Evolutionary conservation across 1,140 invertebrate genomes (phyloP), one percentile per base, ranked within the genome.

Genomic region (Nebria ingens): DNA sequence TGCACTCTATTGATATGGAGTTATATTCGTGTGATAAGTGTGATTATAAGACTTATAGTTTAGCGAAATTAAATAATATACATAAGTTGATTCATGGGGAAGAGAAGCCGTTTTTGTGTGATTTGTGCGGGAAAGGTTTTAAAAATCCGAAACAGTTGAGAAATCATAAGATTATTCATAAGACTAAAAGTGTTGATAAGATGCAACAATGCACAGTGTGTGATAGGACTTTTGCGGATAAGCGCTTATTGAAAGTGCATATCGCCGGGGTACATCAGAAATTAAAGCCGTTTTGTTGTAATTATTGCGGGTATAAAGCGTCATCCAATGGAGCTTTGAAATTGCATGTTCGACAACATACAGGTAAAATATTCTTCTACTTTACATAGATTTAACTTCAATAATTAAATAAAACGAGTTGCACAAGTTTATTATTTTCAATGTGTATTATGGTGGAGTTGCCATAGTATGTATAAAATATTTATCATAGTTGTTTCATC

Each of bases 1-100:
- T 72, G 0, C 88, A 91, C 65, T 69, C 75, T 38, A 78, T 90
- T n/a, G 86, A 90, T 64, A 77, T 87, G 69, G 87, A 89, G 63
- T 67, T 90, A 21, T 82, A 81, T 54, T 77, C 78, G 19, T 90
- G 87, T 66, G 74, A 78, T 55, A 68, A 79, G 58, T 84, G 76
- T 66, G 74, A 69, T 23, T 86, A 80, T 62, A 85, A 83, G 70
- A 81, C 79, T 11, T 80, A 73, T 55, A 83, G 81, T 59, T 74
- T 76, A 13, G 77, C 78, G 23, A 76, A 80, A 51, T 65, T 86
- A 49, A 75, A 80, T 52, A 85, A 84, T 59, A 73, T 84, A 20
- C 85, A 87, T 64, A 81, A 80, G 63, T 76, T 79, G 58, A 85
- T 80, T 34, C 87, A 91, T 69, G 76, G 76, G 17, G 75, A 79